Evolutionary conservation across 2,888 invertebrate species (phyloP).

Genomic region (Perithous albicinctus): DNA sequence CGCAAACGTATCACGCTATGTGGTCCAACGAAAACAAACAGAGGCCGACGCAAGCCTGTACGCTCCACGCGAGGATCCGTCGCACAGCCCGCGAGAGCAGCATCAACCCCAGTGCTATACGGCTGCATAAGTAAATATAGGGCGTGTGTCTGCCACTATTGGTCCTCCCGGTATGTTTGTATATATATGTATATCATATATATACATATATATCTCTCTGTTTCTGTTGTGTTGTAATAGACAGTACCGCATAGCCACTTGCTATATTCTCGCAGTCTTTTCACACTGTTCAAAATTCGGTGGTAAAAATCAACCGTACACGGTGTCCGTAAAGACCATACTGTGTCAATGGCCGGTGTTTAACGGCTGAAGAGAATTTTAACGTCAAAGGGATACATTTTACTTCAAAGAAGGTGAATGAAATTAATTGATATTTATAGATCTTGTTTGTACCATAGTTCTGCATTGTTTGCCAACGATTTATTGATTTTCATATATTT

Average conservation of each 20-base stretch:
- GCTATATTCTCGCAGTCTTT: conserved; percentile 13
- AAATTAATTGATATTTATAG: too few relatives aligned
- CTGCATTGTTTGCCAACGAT: too few relatives aligned
- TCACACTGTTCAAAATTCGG: too few relatives aligned
- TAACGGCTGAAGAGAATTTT: too few relatives aligned
- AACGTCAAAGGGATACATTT: too few relatives aligned
- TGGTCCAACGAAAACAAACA: conserved; percentile 84
- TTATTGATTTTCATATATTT: too few relatives aligned
- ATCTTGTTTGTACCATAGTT: too few relatives aligned
- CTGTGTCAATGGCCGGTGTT: too few relatives aligned
- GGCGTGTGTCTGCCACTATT: conserved; percentile 43
- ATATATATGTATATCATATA: too few relatives aligned
- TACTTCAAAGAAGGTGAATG: too few relatives aligned
- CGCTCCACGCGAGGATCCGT: conserved; percentile 63
- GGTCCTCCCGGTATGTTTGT: conserved; percentile 8
- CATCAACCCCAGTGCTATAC: conserved; percentile 43
- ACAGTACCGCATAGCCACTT: conserved; percentile 15
- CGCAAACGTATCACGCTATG: conserved; percentile 85
- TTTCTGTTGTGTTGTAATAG: conserved; percentile 36
- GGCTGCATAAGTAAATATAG: conserved; percentile 80
- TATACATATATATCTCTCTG: conserved; percentile 20
- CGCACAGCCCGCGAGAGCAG: conserved; percentile 72
- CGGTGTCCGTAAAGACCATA: too few relatives aligned
- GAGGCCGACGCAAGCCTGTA: conserved; percentile 74
- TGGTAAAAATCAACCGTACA: too few relatives aligned